Evolutionary conservation across 2,797 vertebrate species (phyloP), one percentile per base, ranked within the genome.

Genomic region (Gouania willdenowi): DNA sequence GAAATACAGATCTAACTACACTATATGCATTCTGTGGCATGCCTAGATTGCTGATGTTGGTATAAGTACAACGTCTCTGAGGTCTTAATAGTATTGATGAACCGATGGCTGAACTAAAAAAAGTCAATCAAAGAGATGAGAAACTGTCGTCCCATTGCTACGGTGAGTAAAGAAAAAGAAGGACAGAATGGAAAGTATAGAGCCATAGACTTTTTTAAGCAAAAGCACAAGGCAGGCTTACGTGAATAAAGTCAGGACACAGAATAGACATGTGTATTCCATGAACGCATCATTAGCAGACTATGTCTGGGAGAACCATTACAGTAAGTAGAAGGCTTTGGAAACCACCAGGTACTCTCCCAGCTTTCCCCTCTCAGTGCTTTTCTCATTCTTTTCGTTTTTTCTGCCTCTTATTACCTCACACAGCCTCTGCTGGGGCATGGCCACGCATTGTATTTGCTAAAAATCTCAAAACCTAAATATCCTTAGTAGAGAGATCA

Each of bases 271-370:
- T 58, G 26, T 52, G 40, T 33, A 63, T 61, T 68, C 60, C 67
- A 81, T 68, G 62, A 75, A 77, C 62, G 75, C 37, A 28, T 62
- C 27, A 38, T 72, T 69, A 62, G 46, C 34, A 41, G 39, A 72
- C 37, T 41, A 20, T 17, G 29, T 70, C 74, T 70, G 67, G 52
- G 14, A 63, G 38, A 64, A 20, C 34, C 55, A 77, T 75, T 72
- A 63, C 33, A 56, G 60, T 57, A 55, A 45, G 41, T 17, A 44
- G 29, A 8, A 6, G 33, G 26, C 24, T 44, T 31, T 48, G 48
- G 44, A 59, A 49, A 41, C 7, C 15, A 32, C 47, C n/a, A 38
- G 31, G 45, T 40, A 40, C 52, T 55, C 31, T 33, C 34, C 29
- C 5, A 12, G 6, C 27, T 14, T 47, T 21, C 9, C 20, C 14